Base-by-base conservation (phyloP, 64 coral and sea anemone species). In the Cladopsammia gracilis region DNA sequence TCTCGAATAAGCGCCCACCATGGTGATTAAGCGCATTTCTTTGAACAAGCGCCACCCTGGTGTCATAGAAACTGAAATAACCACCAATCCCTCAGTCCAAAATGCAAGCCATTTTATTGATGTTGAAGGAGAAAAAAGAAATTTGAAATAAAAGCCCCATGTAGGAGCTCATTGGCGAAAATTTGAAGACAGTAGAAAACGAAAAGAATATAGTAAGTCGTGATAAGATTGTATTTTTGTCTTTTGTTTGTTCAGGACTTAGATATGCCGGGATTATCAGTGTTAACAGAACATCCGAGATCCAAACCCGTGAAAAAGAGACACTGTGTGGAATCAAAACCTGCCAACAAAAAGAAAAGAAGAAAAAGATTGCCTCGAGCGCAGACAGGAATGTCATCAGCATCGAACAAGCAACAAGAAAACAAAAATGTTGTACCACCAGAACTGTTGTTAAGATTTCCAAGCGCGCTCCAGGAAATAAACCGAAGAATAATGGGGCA, bases 401-500 rank as follows among this genome's bases (percentile, higher is more conserved):
- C 20, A 42, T 69, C 23, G n/a, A 23, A 25, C 20, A 79, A 60
- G 52, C 50, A 15, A 6, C 52, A 79, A 19, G 54, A 18, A 16
- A 16, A 16, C 24, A 58, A 23, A 79, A 79, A 16, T 9, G 16
- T 25, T 15, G 77, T 79, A 14, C 77, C 77, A 58, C 53, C 54
- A 16, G 77, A 79, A 79, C 25, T 79, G 52, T 44, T 79, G 53
- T 34, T 25, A 18, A 79, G 77, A 58, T 59, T 79, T 79, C 77
- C 77, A 7, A 59, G 52, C 52, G 77, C 77, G 6, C 77, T 79
- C 19, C 52, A 59, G 13, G 77, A 79, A 58, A 79, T 79, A 4
- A 79, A 79, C 23, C 77, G 77, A 53, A 58, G 77, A 59, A 59
- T 79, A 59, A 43, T 79, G 54, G 77, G 52, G 14, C 77, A 79